These are phyloP conservation scores for Galeopsomyia nigrocyanea DNA, from an alignment of 2,888 invertebrate genomes.

Conservation along the genomic window DNA sequence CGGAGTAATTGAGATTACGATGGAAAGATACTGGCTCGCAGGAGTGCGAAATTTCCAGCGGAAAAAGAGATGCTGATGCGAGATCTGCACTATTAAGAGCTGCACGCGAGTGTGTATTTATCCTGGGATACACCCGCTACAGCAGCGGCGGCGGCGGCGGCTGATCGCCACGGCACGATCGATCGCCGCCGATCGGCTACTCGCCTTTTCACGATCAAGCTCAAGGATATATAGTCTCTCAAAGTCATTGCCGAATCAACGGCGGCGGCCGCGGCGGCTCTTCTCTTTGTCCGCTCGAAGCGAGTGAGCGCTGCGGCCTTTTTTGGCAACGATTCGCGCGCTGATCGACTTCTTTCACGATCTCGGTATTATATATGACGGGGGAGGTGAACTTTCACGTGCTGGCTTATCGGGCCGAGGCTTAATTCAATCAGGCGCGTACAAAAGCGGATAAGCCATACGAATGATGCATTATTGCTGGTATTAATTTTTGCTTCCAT, in stretches of 20 bases:
- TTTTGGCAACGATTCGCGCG: constrained; percentile 1
- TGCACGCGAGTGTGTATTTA: constrained; percentile 8
- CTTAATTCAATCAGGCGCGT: too few species aligned
- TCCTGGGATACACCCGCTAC: not conserved
- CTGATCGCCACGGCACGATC: constrained; percentile 37
- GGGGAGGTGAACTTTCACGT: too few species aligned
- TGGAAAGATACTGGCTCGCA: constrained; percentile 36
- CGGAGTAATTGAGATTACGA: too few species aligned
- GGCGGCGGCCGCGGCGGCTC: too few species aligned
- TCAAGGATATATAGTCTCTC: constrained; percentile 53
- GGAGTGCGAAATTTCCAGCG: constrained; percentile 33
- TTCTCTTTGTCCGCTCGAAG: not conserved
- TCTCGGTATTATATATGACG: too few species aligned
- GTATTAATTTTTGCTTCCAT: too few species aligned
- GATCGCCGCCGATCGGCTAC: constrained; percentile 35
- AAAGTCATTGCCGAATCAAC: not conserved
- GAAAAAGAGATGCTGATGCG: constrained; percentile 16
- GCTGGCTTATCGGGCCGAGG: too few species aligned
- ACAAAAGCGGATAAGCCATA: too few species aligned
- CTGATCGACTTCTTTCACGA: too few species aligned
- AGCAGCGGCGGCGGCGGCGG: constrained; percentile 4
- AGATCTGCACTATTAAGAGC: too few species aligned
- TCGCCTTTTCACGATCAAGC: constrained; percentile 56
- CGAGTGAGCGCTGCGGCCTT: constrained; percentile 17
- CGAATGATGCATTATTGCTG: too few species aligned